phyloP scores from a whole-genome alignment of 2,888 invertebrate species.

The Pachliopta kotzebuea region DNA sequence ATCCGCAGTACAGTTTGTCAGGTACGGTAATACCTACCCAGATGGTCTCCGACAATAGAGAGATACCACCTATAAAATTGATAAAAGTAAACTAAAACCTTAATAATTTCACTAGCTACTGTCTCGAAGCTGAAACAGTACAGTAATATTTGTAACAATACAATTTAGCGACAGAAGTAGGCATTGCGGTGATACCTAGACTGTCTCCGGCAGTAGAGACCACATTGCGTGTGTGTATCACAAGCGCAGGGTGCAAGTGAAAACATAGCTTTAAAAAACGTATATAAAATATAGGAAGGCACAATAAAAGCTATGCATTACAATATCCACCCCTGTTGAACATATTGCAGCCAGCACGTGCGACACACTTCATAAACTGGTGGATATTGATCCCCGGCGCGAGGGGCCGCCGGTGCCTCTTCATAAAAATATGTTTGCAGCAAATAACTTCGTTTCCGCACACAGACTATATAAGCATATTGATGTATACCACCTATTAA shows the following conservation, averaged over 20 bases:
- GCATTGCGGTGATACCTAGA: too few relatives aligned
- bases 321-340: slow-evolving; percentile 43
- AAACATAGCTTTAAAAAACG: slow-evolving; percentile 13
- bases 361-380: slow-evolving; percentile 75
- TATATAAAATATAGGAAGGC: slow-evolving; percentile 20
- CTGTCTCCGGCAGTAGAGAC: too few relatives aligned
- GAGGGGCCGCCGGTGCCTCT: slow-evolving; percentile 61
- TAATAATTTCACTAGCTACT: too few relatives aligned
- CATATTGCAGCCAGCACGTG: slow-evolving; percentile 77
- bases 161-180: too few relatives aligned
- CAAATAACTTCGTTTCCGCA: slow-evolving; percentile 33
- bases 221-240: neutral
- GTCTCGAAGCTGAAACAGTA: too few relatives aligned
- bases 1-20: too few relatives aligned
- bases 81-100: too few relatives aligned
- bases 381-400: slow-evolving; percentile 60
- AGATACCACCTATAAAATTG: too few relatives aligned
- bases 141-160: too few relatives aligned
- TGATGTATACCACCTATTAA: neutral
- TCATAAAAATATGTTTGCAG: slow-evolving; percentile 63
- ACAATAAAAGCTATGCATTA: slow-evolving; percentile 29
- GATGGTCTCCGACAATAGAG: too few relatives aligned
- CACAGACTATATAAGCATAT: neutral
- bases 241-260: neutral
- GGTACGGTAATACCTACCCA: too few relatives aligned